Base-by-base conservation (phyloP, 1,140 invertebrate genomes). In the Drosophila busckii region DNA sequence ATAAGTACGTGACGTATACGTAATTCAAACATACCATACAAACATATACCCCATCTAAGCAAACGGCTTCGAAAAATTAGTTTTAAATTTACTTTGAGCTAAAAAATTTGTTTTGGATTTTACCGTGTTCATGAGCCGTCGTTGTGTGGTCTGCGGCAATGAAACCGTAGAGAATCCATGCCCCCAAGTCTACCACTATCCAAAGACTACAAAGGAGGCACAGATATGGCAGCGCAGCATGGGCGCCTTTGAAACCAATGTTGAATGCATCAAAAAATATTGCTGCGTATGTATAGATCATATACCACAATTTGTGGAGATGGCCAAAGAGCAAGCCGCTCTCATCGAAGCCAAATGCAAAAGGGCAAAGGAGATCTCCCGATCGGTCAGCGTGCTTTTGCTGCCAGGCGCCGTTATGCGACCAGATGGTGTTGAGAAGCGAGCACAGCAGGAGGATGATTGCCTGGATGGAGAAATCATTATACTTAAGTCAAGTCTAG, bases 251-350 rank as follows among this genome's bases (percentile, higher is more conserved):
- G 34, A 37, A 1, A 46, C 54, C 16, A 28, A 46, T 8, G 10
- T 75, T 15, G 49, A 63, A 0, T 40, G 48, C 5, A 75, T 82
- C 2, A 48, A 42, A 6, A 28, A 52, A 1, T 25, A 34, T 10
- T 82, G 70, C 16, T 83, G 75, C 37, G 76, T 82, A 9, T 82
- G 75, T 23, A 60, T 83, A 9, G 32, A 56, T 22, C 75, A 82
- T 13, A 82, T 82, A 9, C 76, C 75, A 1, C 42, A 83, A 6
- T 83, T 83, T 22, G 65, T 83, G 32, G 35, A 45, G 16, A 46
- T 62, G n/a, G 53, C 76, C 25, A 59, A 70, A 17, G 19, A 20
- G 28, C 45, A 75, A 15, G 44, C 55, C 0, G 28, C 35, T 1
- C 45, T 41, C 3, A 40, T 41, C 6, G 54, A 29, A 19, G 25